Percentiles rank a stretch among this genome's conserved stretches.
Evolutionary conservation across 1,140 invertebrate genomes (phyloP).

Genomic region (Agrypnia vestita): DNA sequence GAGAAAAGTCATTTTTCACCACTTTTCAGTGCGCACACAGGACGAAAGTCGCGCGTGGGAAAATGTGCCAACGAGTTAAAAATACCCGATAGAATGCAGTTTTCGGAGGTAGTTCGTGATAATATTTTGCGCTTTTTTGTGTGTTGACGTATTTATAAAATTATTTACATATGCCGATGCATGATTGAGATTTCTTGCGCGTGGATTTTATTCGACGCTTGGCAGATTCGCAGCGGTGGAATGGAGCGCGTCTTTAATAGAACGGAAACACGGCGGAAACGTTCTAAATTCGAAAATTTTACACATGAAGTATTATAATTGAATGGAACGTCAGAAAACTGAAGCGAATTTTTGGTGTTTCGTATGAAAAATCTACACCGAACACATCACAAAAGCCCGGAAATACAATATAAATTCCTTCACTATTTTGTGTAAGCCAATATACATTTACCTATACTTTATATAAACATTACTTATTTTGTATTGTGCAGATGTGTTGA

Average conservation of each 20-base stretch:
- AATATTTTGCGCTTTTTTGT: too few relatives aligned
- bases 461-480: too few relatives aligned
- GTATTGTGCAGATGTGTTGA: too few relatives aligned
- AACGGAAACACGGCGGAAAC: slow-evolving; percentile 17
- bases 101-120: too few relatives aligned
- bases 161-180: slow-evolving; percentile 9
- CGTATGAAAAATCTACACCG: neutral
- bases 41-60: neutral
- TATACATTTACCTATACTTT: too few relatives aligned
- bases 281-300: slow-evolving; percentile 24
- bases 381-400: too few relatives aligned
- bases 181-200: slow-evolving; percentile 37
- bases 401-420: too few relatives aligned
- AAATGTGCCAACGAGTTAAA: neutral
- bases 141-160: neutral
- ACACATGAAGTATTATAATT: slow-evolving; percentile 33
- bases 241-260: slow-evolving; percentile 27
- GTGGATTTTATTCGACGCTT: slow-evolving; percentile 11
- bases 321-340: slow-evolving; percentile 17
- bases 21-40: neutral
- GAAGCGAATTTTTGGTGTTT: neutral
- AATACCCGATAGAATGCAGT: neutral
- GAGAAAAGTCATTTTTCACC: neutral
- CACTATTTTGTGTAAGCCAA: too few relatives aligned
- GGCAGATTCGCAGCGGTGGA: slow-evolving; percentile 14